Conservation (phyloP, 1,140 invertebrate genomes). For the Papilio glaucus region DNA sequence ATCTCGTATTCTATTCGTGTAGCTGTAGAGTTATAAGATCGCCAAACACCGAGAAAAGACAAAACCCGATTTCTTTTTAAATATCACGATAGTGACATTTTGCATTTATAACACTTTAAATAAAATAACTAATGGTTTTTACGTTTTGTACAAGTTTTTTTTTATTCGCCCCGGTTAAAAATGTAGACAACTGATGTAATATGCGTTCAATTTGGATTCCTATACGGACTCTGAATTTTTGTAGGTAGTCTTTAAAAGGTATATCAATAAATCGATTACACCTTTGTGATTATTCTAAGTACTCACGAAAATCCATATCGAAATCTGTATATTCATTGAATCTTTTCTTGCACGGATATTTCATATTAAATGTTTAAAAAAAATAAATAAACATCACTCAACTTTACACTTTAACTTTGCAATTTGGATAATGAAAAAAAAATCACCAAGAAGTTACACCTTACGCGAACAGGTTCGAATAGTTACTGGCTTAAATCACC, state of each 20-base stretch:
- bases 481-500: conserved; percentile 65
- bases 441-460: conserved; percentile 51
- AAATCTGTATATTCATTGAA: conserved; percentile 56
- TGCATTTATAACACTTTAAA: too few species aligned
- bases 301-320: conserved; percentile 69
- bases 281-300: conserved; percentile 22
- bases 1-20: too few species aligned
- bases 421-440: conserved; percentile 26
- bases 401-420: background rate
- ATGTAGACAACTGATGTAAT: too few species aligned
- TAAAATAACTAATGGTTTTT: too few species aligned
- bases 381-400: conserved; percentile 35
- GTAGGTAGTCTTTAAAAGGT: background rate
- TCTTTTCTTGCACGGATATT: conserved; percentile 63
- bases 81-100: too few species aligned
- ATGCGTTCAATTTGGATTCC: background rate
- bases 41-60: too few species aligned
- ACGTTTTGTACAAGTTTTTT: too few species aligned
- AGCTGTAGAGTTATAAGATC: too few species aligned
- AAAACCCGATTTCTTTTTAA: too few species aligned
- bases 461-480: conserved; percentile 70
- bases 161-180: too few species aligned
- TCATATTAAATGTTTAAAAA: conserved; percentile 56
- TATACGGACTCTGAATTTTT: background rate
- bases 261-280: background rate